phyloP scores from a whole-genome alignment of 2,797 vertebrate genomes.

The Pangasius krempfi region DNA sequence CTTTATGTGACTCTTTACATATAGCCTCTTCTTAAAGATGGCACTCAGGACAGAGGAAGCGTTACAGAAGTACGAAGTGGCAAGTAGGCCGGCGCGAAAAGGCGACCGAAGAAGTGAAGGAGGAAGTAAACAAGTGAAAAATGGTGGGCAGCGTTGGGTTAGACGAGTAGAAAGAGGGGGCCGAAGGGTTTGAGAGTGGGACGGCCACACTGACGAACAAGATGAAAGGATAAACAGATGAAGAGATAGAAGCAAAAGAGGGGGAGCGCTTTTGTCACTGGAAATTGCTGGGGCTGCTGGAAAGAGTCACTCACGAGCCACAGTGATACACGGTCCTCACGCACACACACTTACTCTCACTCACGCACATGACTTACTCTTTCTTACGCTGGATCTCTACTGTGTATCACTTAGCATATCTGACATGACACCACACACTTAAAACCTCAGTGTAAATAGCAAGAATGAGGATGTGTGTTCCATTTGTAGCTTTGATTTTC shows the following conservation, averaged over 20 bases:
- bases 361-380: conserved; percentile 20
- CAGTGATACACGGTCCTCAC: conserved; percentile 30
- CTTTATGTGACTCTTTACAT: neutral
- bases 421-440: conserved; percentile 32
- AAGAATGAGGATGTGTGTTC: conserved; percentile 50
- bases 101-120: conserved; percentile 23
- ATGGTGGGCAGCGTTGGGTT: conserved; percentile 4
- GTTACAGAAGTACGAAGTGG: neutral
- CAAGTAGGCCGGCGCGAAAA: conserved; percentile 29
- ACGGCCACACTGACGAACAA: conserved; percentile 44
- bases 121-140: conserved; percentile 42
- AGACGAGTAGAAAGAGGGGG: conserved; percentile 25
- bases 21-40: neutral
- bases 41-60: neutral
- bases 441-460: conserved; percentile 52
- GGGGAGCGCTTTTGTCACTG: conserved; percentile 55
- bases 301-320: conserved; percentile 55
- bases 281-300: conserved; percentile 61
- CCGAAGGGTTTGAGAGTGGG: conserved; percentile 40
- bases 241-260: conserved; percentile 53
- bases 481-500: conserved; percentile 47
- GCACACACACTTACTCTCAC: conserved; percentile 8
- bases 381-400: conserved; percentile 35
- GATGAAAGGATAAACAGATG: conserved; percentile 60
- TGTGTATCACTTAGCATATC: conserved; percentile 40